phyloP scores from a whole-genome alignment of 2,797 vertebrate species.

The Sebastes taczanowskii region DNA sequence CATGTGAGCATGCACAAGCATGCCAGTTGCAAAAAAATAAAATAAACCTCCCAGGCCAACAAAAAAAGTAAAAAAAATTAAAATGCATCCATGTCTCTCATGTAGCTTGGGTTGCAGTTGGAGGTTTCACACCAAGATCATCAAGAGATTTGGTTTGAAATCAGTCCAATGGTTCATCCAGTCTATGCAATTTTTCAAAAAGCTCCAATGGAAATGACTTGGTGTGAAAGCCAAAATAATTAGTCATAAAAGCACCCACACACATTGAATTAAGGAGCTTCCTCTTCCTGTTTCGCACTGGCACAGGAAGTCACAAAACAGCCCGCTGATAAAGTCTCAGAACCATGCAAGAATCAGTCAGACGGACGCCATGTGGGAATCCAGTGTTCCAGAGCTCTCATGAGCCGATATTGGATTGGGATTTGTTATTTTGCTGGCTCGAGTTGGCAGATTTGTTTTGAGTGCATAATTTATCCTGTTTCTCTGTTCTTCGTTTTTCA shows the following conservation, averaged over 20 bases:
- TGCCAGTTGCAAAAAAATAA: conserved; percentile 72
- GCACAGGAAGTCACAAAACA: conserved; percentile 58
- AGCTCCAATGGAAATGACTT: conserved; percentile 59
- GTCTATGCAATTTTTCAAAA: conserved; percentile 37
- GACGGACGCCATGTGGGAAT: conserved; percentile 51
- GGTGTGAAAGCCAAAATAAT: conserved; percentile 77
- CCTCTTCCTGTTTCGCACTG: conserved; percentile 56
- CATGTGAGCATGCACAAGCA: conserved; percentile 77
- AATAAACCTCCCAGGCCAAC: conserved; percentile 65
- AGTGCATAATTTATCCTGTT: conserved; percentile 65
- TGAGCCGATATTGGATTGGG: conserved; percentile 38
- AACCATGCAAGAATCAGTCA: conserved; percentile 68
- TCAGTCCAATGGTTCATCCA: conserved; percentile 58
- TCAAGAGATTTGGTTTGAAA: conserved; percentile 60
- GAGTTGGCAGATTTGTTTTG: conserved; percentile 56
- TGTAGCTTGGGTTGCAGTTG: conserved; percentile 57
- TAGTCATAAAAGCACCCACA: conserved; percentile 73
- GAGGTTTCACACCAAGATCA: conserved; percentile 79
- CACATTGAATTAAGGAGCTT: conserved; percentile 65
- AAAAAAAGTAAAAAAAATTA: conserved; percentile 29
- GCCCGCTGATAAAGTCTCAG: conserved; percentile 37
- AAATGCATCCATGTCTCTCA: conserved; percentile 65
- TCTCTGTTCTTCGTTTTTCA: conserved; percentile 48
- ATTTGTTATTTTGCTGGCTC: conserved; percentile 62
- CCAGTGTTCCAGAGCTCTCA: conserved; percentile 53